Base-by-base conservation (phyloP, 2,797 vertebrate species). In the Tragelaphus eurycerus region DNA sequence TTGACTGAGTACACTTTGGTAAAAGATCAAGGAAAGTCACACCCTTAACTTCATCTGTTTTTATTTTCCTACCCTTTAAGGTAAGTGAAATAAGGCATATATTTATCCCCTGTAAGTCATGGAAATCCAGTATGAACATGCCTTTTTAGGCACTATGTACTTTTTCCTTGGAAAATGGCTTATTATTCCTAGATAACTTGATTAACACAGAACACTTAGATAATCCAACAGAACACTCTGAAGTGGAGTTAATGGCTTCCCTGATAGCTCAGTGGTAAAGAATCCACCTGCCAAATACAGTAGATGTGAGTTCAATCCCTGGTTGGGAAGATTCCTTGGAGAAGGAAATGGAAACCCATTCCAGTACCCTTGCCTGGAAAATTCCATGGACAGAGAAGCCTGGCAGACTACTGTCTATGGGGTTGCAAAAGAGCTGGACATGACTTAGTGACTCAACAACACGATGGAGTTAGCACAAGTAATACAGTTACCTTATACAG, bases 51-150 rank as follows among this genome's bases (percentile, higher is more conserved):
- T 85, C 74, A 76, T 5, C 86, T 59, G 1, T 0, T 95, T 97
- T 97, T 50, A 76, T 96, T 89, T 96, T 88, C 60, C 79, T 71
- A 81, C 38, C n/a, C 54, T 93, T 74, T 91, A 78, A 96, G 78
- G 87, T 21, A 89, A 46, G 46, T 50, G 46, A 60, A 31, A 67
- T 25, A 48, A 82, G 38, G 67, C 48, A 81, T 29, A 38, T 27
- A 59, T 25, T 79, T 59, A 11, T 16, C 21, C 50, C 59, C 10
- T 74, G 52, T 62, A 91, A 55, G 38, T 93, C 23, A 64, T 52
- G 71, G 50, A 67, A 93, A 93, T 91, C 91, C 23, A 34, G 2
- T 31, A 67, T 81, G 46, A 95, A 29, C 55, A 90, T 79, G 31
- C 85, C 79, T 59, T 86, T 54, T 79, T 59, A 90, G 71, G 23